Base-by-base conservation (phyloP, 2,113 vertebrate genomes). In the Phocoena sinus region DNA sequence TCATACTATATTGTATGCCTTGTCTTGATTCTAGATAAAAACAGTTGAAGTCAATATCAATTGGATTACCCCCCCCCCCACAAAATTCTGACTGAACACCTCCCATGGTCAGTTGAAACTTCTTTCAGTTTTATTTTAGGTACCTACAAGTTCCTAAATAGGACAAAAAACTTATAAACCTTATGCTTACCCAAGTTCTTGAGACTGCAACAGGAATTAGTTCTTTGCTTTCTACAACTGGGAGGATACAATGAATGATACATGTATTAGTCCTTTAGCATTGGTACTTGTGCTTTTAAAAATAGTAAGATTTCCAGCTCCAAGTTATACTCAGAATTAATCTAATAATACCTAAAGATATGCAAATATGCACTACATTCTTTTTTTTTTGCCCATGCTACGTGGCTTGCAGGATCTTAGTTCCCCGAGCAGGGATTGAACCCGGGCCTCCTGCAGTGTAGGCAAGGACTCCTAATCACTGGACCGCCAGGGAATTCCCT, bases 181-280 rank as follows among this genome's bases (percentile, higher is more conserved):
- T 73, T 60, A 93, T 71, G 28, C 83, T 77, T 73, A 89, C 94
- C 5, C 44, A 96, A 84, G 92, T 95, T 97, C 50, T 80, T 79
- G 56, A 98, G 44, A 65, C 77, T 95, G 94, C 53, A 82, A 76
- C 96, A 92, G 89, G 44, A 94, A 96, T 97, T 94, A 95, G 25
- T n/a, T 97, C 33, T 94, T 97, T 97, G 65, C 81, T 98, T 97
- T 89, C 76, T 70, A 15, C 38, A 83, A 85, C 33, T 79, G 86
- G 88, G 94, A 73, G 83, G 26, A 83, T 62, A 77, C 36, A 89
- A n/a, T 77, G 88, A 97, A 56, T 92, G 62, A 92, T 92, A 67
- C 38, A 74, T 79, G 67, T 56, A 63, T 88, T 84, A 63, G 44
- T 77, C 73, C 18, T 91, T 65, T 79, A 73, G 33, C 31, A 73